Base-by-base conservation (phyloP, 2,113 vertebrate species). In the Atrichornis clamosus region DNA sequence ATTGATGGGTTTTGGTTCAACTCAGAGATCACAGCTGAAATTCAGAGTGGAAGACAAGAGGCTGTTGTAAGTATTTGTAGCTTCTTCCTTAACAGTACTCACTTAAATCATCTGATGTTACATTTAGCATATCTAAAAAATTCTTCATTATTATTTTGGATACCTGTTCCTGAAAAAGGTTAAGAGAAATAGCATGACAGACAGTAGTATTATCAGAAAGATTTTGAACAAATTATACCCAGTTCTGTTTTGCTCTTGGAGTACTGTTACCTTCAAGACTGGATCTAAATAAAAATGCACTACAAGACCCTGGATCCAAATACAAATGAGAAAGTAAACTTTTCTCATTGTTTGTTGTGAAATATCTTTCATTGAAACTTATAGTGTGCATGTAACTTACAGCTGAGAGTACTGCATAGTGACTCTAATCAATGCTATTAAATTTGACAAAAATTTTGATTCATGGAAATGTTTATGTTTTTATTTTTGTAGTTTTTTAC, bases 341-440 rank as follows among this genome's bases (percentile, higher is more conserved):
- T 82, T 55, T 47, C 10, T 32, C 16, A 35, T 39, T 55, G 6
- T 72, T 76, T 86, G 7, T 37, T 80, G 21, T 47, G 21, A 60
- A 79, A 74, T 75, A 42, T 67, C 24, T 70, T 77, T 8, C 33
- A n/a, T 2, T 91, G 47, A 83, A 76, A 37, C 4, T 42, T 52
- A 22, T 0, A 60, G 4, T 6, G 1, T 55, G 9, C 18, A 15
- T n/a, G 7, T 50, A 72, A 50, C 5, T 69, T 72, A 55, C 1
- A 87, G 10, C 28, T 88, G 55, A 52, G 32, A 58, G 2, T 65
- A 53, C 13, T 84, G 10, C 8, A 65, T 12, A 27, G 10, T 53
- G 17, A 78, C 41, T 11, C 15, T 44, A 28, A 70, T 62, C 15
- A 73, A 22, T 1, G 2, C 0, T 64, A 42, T 37, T 77, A 37